Base-by-base conservation (phyloP, 2,113 vertebrate species). In the Haplotaxodon microlepis region DNA sequence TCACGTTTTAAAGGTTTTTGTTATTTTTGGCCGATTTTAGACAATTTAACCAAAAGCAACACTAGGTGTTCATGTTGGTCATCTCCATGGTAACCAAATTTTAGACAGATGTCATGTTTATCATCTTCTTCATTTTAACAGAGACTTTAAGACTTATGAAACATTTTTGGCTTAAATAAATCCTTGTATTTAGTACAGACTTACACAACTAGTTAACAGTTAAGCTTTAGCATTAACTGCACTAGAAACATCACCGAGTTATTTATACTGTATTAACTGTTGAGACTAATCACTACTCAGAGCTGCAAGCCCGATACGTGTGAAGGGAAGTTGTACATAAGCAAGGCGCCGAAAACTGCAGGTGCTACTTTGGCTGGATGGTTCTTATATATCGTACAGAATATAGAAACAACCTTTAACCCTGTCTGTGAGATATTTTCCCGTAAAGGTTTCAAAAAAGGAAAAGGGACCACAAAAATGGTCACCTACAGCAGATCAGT, bases 401-500 rank as follows among this genome's bases (percentile, higher is more conserved):
- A 27, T 3, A 27, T 73, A 45, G n/a, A 45, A 16, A 45, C 38
- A 45, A 45, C 8, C 8, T 45, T 42, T 45, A 17, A 73, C 13
- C 69, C 13, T 0, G 69, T 73, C 13, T 73, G 69, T 45, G 12
- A 1, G 3, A 45, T 45, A 45, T 42, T 45, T 2, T 73, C 40
- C 21, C 1, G 0, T 73, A 21, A 42, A 27, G 0, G 21, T 27
- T 73, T 16, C 21, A 42, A 73, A 45, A 73, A 9, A 73, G 5
- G 21, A 16, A 27, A 73, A 42, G 38, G 8, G 13, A 45, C 5
- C 38, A 73, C 36, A 71, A 71, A 71, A 71, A 2, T 38, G 34
- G 10, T 66, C 10, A 0, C 6, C 61, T 13, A n/a, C 19, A 3
- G 66, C n/a, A 71, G 19, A 71, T 71, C 8, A 42, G 38, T 24